A percentile compares a stretch with the other conserved stretches of the same genome.
Evolutionary conservation across 2,888 invertebrate genomes (phyloP).

Genomic region (Tenthredo distinguenda): DNA sequence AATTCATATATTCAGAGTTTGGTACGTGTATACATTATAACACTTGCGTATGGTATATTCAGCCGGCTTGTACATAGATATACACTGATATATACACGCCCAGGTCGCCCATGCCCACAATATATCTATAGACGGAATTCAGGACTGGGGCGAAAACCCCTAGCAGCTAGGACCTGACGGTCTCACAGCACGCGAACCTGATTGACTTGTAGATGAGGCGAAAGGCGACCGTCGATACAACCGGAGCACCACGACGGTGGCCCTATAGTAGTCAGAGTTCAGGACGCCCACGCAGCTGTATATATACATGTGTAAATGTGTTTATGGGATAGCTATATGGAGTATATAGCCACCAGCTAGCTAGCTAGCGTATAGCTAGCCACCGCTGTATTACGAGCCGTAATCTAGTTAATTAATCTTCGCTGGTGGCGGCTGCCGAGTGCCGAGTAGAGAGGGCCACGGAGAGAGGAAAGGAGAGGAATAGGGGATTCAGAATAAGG

Average conservation of each 20-base stretch:
- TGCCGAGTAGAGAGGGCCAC: conserved; percentile 53
- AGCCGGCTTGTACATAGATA: not conserved
- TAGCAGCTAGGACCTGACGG: conserved; percentile 68
- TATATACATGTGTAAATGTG: conserved; percentile 28
- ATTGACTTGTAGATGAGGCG: conserved; percentile 78
- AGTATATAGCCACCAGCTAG: conserved; percentile 23
- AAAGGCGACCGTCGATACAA: conserved; percentile 77
- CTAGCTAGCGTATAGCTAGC: conserved; percentile 50
- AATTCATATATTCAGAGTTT: conserved; percentile 76
- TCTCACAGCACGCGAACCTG: conserved; percentile 75
- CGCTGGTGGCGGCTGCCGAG: conserved; percentile 66
- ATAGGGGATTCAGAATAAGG: not conserved
- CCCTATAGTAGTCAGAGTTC: conserved; percentile 49
- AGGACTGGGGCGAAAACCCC: conserved; percentile 48
- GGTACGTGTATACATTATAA: conserved; percentile 66
- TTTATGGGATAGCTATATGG: conserved; percentile 43
- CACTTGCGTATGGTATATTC: conserved; percentile 71
- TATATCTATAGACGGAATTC: conserved; percentile 57
- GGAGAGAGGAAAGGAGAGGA: conserved; percentile 25
- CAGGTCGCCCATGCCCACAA: conserved; percentile 44
- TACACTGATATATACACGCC: not conserved
- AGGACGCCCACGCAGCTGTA: conserved; percentile 54
- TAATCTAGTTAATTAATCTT: conserved; percentile 77
- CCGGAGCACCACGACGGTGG: conserved; percentile 42
- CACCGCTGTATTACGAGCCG: conserved; percentile 58